A percentile compares a stretch with the other conserved stretches of the same genome.
Conservation (phyloP, 2,888 invertebrate species). For the Baronia brevicornis region DNA sequence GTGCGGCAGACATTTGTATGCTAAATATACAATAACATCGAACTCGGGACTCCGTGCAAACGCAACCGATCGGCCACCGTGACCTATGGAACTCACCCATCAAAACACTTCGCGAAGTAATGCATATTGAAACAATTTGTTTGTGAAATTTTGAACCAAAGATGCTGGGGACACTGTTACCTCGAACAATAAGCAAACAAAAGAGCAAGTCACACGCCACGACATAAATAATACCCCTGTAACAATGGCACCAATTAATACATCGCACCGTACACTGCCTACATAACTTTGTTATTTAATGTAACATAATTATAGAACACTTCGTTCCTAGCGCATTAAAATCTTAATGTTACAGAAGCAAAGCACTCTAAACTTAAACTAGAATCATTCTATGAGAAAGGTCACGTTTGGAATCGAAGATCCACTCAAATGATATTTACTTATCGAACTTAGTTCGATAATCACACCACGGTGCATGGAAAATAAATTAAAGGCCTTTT, state of each 20-base stretch:
- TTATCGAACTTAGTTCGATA: conserved; percentile 67
- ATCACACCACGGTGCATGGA: conserved; percentile 54
- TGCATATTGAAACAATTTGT: too few species aligned
- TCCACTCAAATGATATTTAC: conserved; percentile 51
- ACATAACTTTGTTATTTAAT: conserved; percentile 73
- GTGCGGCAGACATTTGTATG: conserved; percentile 1
- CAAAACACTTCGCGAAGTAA: too few species aligned
- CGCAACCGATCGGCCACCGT: too few species aligned
- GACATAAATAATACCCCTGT: conserved; percentile 70
- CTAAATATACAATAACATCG: conserved; percentile 7
- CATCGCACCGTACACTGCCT: conserved; percentile 75
- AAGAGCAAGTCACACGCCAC: conserved; percentile 47
- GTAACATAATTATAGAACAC: conserved; percentile 62
- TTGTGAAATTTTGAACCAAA: too few species aligned
- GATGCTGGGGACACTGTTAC: too few species aligned
- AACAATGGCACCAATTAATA: conserved; percentile 76
- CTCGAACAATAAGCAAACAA: too few species aligned
- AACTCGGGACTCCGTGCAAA: background rate
- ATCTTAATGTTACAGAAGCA: conserved; percentile 73
- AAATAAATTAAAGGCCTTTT: conserved; percentile 67
- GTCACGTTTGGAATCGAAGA: conserved; percentile 60
- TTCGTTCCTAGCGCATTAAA: conserved; percentile 68
- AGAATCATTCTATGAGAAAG: conserved; percentile 62
- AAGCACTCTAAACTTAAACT: conserved; percentile 74
- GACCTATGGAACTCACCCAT: too few species aligned